These are phyloP conservation scores for Notothenia coriiceps DNA, from an alignment of 2,113 vertebrate genomes.

Conservation along the genomic window DNA sequence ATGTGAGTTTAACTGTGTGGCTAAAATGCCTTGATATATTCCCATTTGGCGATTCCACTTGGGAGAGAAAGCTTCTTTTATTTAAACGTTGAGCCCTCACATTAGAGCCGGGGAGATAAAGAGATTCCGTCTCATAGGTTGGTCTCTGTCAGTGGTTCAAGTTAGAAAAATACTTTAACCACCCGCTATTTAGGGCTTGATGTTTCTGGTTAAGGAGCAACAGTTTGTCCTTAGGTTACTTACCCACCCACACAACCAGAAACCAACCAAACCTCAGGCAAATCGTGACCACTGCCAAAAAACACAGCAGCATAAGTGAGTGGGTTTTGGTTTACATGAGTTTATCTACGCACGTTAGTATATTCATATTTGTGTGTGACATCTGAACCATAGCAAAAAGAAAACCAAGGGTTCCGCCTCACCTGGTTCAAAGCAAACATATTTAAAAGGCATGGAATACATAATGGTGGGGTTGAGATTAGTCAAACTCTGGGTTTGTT, in stretches of 20 bases:
- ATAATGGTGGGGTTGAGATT: slow-evolving; percentile 63
- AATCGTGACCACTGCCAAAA: slow-evolving; percentile 47
- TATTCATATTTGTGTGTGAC: slow-evolving; percentile 1
- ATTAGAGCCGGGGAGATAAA: slow-evolving; percentile 8
- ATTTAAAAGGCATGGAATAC: slow-evolving; percentile 45
- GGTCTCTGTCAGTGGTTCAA: slow-evolving; percentile 39
- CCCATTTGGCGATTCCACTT: neutral
- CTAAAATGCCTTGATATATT: neutral
- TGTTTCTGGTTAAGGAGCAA: slow-evolving; percentile 30
- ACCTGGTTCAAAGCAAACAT: slow-evolving; percentile 31
- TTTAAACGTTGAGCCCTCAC: neutral
- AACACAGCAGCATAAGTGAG: slow-evolving; percentile 19
- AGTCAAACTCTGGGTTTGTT: slow-evolving; percentile 57
- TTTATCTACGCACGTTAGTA: neutral
- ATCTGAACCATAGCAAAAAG: slow-evolving; percentile 22
- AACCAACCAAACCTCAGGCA: slow-evolving; percentile 55
- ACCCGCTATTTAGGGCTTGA: slow-evolving; percentile 7
- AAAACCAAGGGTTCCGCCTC: slow-evolving; percentile 28
- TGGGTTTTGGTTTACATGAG: slow-evolving; percentile 31
- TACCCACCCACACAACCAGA: slow-evolving; percentile 47
- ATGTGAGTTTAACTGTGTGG: neutral
- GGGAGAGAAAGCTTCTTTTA: slow-evolving; percentile 8
- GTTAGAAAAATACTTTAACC: slow-evolving; percentile 49
- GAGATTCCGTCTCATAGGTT: slow-evolving; percentile 28
- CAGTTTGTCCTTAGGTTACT: slow-evolving; percentile 43